These are phyloP conservation scores for Corythornis cristatus DNA, from an alignment of 2,113 vertebrate genomes.

Conservation along the genomic window DNA sequence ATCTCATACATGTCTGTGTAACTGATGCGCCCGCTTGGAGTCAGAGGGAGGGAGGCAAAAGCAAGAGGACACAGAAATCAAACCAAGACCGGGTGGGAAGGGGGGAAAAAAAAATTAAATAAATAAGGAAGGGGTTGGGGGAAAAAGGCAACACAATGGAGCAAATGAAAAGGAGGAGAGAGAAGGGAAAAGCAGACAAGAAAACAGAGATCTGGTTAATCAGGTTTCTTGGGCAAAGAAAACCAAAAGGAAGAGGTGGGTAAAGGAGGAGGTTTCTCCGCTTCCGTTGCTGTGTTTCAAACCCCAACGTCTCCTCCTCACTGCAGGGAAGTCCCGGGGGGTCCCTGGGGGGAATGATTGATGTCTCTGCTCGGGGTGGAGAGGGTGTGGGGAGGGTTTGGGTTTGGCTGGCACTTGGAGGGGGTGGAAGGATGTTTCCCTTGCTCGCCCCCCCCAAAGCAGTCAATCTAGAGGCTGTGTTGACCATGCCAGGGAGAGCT, in stretches of 20 bases:
- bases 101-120: accelerated
- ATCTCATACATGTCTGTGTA: conserved; percentile 99
- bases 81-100: neutral
- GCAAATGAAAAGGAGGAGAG: conserved; percentile 56
- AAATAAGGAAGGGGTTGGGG: neutral
- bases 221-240: conserved; percentile 71
- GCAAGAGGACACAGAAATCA: conserved; percentile 22
- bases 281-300: conserved; percentile 22
- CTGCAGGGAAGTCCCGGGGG: conserved; percentile 1
- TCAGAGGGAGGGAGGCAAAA: conserved; percentile 55
- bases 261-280: conserved; percentile 10
- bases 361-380: neutral
- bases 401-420: neutral
- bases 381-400: neutral
- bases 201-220: conserved; percentile 90
- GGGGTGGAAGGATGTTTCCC: conserved; percentile 42
- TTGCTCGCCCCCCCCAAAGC: neutral
- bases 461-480: neutral
- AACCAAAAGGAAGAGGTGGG: conserved; percentile 1
- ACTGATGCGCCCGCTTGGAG: conserved; percentile 95
- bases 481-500: conserved; percentile 19
- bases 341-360: conserved; percentile 73
- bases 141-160: neutral
- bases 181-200: conserved; percentile 73
- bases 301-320: neutral